Percentiles rank a stretch among this genome's conserved stretches.
Evolutionary conservation across 1,140 invertebrate species (phyloP).

Genomic region (Halictus rubicundus): DNA sequence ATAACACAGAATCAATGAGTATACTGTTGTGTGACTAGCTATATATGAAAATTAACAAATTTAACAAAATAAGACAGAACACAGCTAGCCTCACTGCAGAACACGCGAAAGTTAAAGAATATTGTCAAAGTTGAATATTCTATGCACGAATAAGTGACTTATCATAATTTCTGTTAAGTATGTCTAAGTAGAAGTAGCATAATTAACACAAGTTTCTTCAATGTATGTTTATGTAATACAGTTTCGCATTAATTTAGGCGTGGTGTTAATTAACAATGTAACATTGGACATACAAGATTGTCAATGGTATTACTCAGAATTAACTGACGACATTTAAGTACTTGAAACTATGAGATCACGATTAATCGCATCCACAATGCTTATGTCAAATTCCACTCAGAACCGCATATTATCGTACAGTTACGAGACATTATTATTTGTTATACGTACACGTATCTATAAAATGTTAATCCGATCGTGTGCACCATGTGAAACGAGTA

Average conservation of each 20-base stretch:
- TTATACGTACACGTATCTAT: conserved; percentile 27
- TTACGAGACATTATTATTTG: conserved; percentile 40
- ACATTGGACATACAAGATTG: background rate
- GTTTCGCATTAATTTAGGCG: conserved; percentile 26
- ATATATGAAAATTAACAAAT: no score
- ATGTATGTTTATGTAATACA: background rate
- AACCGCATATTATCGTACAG: conserved; percentile 9
- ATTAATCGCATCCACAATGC: conserved; percentile 25
- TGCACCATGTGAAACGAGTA: background rate
- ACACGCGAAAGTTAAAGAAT: background rate
- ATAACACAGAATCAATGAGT: no score
- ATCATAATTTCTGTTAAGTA: conserved; percentile 25
- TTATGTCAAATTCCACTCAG: conserved; percentile 24
- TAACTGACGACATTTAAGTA: conserved; percentile 11
- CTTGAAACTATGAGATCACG: conserved; percentile 9
- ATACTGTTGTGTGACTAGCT: no score
- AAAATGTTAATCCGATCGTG: background rate
- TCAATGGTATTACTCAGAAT: background rate
- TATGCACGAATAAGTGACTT: background rate
- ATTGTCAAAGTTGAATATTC: background rate
- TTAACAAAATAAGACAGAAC: background rate
- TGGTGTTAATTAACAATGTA: conserved; percentile 33
- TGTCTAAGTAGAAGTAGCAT: conserved; percentile 7
- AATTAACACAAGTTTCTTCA: background rate
- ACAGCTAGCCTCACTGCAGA: background rate